phyloP scores from a whole-genome alignment of 2,888 invertebrate genomes.

The Caenorhabditis angaria region DNA sequence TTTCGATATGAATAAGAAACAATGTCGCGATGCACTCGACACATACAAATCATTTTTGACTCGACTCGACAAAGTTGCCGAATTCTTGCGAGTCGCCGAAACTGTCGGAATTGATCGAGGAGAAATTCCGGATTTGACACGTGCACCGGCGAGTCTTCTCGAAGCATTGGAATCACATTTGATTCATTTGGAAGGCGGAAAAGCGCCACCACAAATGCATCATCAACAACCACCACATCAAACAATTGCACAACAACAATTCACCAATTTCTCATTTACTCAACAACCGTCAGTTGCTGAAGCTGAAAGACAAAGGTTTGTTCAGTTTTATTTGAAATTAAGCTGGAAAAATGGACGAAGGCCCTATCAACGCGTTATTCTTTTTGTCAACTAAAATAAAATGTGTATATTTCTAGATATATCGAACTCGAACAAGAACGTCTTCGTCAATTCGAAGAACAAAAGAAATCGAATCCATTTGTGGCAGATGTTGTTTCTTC shows the following conservation, averaged over 20 bases:
- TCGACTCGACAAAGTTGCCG: slow-evolving; percentile 96
- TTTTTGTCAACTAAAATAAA: too few relatives aligned
- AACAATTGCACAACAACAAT: slow-evolving; percentile 22
- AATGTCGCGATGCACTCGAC: slow-evolving; percentile 94
- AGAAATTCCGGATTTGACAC: slow-evolving; percentile 96
- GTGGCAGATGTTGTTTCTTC: slow-evolving; percentile 50
- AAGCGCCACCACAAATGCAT: slow-evolving; percentile 55
- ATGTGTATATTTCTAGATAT: slow-evolving; percentile 15
- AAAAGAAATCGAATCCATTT: slow-evolving; percentile 56
- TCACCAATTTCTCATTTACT: slow-evolving; percentile 24
- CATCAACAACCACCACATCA: slow-evolving; percentile 38
- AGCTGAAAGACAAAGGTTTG: slow-evolving; percentile 81
- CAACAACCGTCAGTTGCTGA: slow-evolving; percentile 40
- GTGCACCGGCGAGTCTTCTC: slow-evolving; percentile 93
- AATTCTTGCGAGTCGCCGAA: slow-evolving; percentile 86
- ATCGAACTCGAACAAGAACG: slow-evolving; percentile 95
- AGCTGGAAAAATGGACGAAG: not conserved
- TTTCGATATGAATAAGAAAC: slow-evolving; percentile 99
- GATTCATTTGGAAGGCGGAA: slow-evolving; percentile 84
- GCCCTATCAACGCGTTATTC: too few relatives aligned
- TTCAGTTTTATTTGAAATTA: slow-evolving; percentile 72
- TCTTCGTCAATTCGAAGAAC: slow-evolving; percentile 76
- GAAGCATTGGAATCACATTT: slow-evolving; percentile 97
- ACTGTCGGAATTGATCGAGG: slow-evolving; percentile 97
- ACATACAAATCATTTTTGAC: slow-evolving; percentile 82